These are phyloP conservation scores for Timandra comae DNA, from an alignment of 2,888 invertebrate genomes.

Conservation along the genomic window DNA sequence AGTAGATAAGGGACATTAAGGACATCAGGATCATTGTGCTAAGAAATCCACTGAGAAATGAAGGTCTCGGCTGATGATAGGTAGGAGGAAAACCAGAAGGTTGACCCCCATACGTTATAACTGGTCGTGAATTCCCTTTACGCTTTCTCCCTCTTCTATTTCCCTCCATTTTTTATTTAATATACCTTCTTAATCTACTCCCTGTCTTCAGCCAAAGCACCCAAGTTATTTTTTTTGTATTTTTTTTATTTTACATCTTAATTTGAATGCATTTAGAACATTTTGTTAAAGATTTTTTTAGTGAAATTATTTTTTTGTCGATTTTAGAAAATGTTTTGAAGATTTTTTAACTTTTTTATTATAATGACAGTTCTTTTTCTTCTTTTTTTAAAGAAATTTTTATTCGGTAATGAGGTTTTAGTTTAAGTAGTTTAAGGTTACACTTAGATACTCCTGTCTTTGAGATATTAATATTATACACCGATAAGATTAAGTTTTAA, in stretches of 20 bases:
- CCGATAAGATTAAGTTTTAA: too few relatives aligned
- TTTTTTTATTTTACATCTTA: conserved; percentile 9
- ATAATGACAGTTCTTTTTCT: not conserved
- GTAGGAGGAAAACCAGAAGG: too few relatives aligned
- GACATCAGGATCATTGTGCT: conserved; percentile 41
- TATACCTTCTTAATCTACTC: conserved; percentile 3
- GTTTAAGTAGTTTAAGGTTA: not conserved
- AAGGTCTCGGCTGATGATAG: conserved; percentile 22
- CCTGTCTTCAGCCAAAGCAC: conserved; percentile 7
- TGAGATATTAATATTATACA: too few relatives aligned
- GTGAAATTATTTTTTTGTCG: conserved; percentile 4
- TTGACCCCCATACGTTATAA: conserved; percentile 5
- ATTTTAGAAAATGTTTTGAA: too few relatives aligned
- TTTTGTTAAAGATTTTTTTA: conserved; percentile 12
- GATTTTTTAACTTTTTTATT: too few relatives aligned
- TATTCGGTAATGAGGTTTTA: not conserved
- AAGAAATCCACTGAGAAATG: conserved; percentile 31
- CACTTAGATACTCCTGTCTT: too few relatives aligned
- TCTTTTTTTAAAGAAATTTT: not conserved
- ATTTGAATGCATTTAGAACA: conserved; percentile 10
- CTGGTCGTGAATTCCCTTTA: conserved; percentile 22
- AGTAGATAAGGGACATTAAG: conserved; percentile 42
- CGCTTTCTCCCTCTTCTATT: conserved; percentile 33
- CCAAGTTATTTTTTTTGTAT: conserved; percentile 4
- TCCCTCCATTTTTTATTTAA: conserved; percentile 37